phyloP scores from a whole-genome alignment of 2,797 vertebrate genomes.

The Pteronotus mesoamericanus region DNA sequence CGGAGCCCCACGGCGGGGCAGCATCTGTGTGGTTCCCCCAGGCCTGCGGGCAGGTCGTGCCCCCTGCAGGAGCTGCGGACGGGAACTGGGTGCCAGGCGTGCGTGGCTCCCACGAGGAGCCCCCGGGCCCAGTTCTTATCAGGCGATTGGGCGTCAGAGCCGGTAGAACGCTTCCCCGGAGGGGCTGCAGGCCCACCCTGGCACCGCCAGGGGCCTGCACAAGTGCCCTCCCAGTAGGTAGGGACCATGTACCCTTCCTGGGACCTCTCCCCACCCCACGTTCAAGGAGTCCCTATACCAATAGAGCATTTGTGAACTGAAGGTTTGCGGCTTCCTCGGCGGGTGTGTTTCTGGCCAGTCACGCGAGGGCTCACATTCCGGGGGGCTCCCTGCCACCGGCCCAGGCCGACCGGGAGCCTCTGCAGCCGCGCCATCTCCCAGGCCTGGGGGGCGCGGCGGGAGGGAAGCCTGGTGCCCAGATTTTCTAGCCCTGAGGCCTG shows the following conservation, averaged over 20 bases:
- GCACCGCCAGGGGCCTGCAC: fast-evolving
- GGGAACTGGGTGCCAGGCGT: not conserved
- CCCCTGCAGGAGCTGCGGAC: fast-evolving
- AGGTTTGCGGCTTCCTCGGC: not conserved
- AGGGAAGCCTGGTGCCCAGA: fast-evolving
- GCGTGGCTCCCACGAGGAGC: fast-evolving
- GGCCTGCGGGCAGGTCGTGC: fast-evolving
- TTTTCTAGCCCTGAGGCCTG: not conserved
- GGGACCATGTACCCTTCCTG: fast-evolving
- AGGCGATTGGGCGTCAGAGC: not conserved
- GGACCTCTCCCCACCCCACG: fast-evolving
- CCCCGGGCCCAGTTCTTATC: not conserved
- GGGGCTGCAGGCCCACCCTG: not conserved
- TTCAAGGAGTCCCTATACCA: fast-evolving
- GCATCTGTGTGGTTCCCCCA: fast-evolving
- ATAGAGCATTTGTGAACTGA: fast-evolving
- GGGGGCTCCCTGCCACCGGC: not conserved
- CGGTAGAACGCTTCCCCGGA: not conserved
- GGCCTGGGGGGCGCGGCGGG: fast-evolving
- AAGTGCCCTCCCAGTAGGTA: fast-evolving
- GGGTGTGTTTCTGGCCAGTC: fast-evolving
- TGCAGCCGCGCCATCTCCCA: fast-evolving
- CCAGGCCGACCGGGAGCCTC: fast-evolving
- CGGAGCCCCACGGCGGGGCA: fast-evolving
- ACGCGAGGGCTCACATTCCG: fast-evolving